Evolutionary conservation across 1,140 invertebrate species (phyloP).

Genomic region (Pseudomyrmex gracilis): DNA sequence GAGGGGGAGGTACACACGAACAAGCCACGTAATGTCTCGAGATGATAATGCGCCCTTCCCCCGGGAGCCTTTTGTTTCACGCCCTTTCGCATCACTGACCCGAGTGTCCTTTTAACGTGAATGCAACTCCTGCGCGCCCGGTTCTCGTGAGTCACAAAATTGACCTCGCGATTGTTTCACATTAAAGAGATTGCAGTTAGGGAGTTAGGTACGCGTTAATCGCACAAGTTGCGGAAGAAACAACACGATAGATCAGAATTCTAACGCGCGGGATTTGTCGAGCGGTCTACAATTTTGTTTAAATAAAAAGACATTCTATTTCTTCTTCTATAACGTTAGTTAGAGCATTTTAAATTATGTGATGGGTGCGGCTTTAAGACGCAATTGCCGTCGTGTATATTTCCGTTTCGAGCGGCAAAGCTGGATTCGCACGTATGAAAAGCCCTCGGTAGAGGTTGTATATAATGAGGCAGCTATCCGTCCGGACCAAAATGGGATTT

Average conservation of each 20-base stretch:
- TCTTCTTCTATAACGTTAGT: too few relatives aligned
- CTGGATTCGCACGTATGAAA: conserved; percentile 15
- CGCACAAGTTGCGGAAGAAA: neutral
- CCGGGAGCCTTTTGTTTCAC: conserved; percentile 73
- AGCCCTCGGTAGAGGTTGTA: neutral
- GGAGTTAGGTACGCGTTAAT: neutral
- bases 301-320: neutral
- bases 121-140: conserved; percentile 17
- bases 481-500: conserved; percentile 32
- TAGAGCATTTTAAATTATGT: neutral
- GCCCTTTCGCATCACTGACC: conserved; percentile 38
- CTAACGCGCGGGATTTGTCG: neutral
- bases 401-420: neutral
- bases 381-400: conserved; percentile 30
- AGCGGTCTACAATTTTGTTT: neutral
- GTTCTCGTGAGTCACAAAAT: neutral
- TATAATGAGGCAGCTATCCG: conserved; percentile 28
- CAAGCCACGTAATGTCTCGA: conserved; percentile 70
- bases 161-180: conserved; percentile 1
- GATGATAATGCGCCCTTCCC: conserved; percentile 74
- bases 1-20: conserved; percentile 48
- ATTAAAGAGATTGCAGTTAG: neutral
- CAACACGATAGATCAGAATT: neutral
- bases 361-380: conserved; percentile 1
- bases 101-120: conserved; percentile 30